Conservation (phyloP, 2,797 vertebrate genomes). For the Chloroceryle amazona region DNA sequence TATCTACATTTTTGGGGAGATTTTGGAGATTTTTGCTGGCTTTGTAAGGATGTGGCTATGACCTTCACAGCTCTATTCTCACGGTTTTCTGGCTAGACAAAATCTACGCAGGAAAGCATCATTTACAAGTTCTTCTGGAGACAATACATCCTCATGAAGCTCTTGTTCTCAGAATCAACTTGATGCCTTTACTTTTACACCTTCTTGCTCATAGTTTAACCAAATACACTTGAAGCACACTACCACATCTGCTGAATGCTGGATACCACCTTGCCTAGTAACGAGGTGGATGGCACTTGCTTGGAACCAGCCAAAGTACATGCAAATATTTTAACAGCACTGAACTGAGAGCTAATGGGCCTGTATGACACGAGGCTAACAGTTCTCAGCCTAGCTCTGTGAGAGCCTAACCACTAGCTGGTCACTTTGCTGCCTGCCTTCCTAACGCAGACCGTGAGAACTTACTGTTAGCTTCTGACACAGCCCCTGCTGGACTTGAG, state of each 20-base stretch:
- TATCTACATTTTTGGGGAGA: background rate
- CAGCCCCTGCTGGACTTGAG: rapidly evolving
- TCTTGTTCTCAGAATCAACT: background rate
- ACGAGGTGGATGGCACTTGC: background rate
- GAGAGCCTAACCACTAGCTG: background rate
- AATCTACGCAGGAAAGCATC: background rate
- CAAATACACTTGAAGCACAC: background rate
- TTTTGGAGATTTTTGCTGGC: background rate
- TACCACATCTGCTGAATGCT: background rate
- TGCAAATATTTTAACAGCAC: background rate
- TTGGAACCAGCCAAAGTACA: background rate
- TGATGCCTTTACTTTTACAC: background rate
- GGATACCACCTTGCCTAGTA: background rate
- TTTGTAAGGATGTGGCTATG: background rate
- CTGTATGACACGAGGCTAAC: background rate
- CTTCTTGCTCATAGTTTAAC: background rate
- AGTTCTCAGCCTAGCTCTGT: background rate
- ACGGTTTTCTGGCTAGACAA: background rate
- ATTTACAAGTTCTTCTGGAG: background rate
- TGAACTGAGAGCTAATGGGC: background rate
- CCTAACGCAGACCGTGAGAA: background rate
- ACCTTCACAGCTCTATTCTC: background rate
- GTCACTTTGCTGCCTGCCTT: background rate
- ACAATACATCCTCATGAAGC: background rate
- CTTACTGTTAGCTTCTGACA: background rate